phyloP scores from a whole-genome alignment of 2,888 invertebrate species.

The Ernsta delagoae region DNA sequence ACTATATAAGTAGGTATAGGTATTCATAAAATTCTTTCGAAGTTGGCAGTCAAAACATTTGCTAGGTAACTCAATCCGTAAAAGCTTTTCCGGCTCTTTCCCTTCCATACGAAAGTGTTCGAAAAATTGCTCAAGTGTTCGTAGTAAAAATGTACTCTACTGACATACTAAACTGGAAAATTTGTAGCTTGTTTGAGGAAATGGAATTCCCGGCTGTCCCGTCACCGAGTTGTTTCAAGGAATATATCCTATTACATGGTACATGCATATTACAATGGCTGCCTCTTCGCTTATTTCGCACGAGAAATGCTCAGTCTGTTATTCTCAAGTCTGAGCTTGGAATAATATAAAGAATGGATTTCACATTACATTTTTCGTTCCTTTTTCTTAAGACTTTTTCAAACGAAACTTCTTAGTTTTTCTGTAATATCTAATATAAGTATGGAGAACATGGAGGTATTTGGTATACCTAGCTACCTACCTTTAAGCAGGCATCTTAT shows the following conservation, averaged over 20 bases:
- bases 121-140: conserved; percentile 24
- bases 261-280: conserved; percentile 22
- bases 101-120: conserved; percentile 14
- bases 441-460: too few species aligned
- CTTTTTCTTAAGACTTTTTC: neutral
- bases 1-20: neutral
- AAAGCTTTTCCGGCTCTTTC: conserved; percentile 17
- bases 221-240: conserved; percentile 23
- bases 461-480: too few species aligned
- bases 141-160: conserved; percentile 25
- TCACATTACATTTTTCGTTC: neutral
- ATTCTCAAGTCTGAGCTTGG: conserved; percentile 14
- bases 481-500: too few species aligned
- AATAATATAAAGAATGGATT: conserved; percentile 2
- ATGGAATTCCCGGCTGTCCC: conserved; percentile 32
- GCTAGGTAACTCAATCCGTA: conserved; percentile 8
- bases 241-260: conserved; percentile 33
- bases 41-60: conserved; percentile 9
- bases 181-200: conserved; percentile 35
- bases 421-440: neutral
- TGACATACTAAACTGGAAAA: conserved; percentile 35
- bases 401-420: neutral
- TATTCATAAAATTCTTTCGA: neutral
- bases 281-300: conserved; percentile 19
- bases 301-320: conserved; percentile 19